Percentiles rank a stretch among this genome's conserved stretches.
phyloP scores from a whole-genome alignment of 92 coral and sea anemone species.

The Zoanthus sansibaricus region DNA sequence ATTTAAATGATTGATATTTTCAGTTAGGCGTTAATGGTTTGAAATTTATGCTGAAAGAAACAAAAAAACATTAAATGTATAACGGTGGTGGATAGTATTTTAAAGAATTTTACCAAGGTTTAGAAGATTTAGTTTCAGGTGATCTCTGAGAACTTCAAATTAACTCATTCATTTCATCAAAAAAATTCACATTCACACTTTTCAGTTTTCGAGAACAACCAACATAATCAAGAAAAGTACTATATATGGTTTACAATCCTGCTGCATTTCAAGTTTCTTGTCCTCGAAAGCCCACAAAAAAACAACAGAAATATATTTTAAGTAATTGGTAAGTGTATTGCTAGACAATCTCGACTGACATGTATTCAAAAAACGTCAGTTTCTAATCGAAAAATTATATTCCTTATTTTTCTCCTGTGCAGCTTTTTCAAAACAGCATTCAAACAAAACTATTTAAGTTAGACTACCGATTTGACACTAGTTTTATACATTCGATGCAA shows the following conservation, averaged over 20 bases:
- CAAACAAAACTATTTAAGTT: neutral
- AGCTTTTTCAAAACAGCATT: neutral
- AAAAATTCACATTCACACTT: neutral
- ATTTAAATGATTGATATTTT: too few relatives aligned
- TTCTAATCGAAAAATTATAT: neutral
- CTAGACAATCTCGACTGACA: neutral
- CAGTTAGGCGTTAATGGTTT: too few relatives aligned
- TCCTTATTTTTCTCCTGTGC: neutral
- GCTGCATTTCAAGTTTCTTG: too few relatives aligned
- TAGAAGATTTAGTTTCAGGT: too few relatives aligned
- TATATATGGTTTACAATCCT: neutral
- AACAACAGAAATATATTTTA: too few relatives aligned
- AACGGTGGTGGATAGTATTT: too few relatives aligned
- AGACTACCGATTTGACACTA: neutral
- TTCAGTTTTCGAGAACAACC: neutral
- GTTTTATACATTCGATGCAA: neutral
- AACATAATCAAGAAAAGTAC: neutral
- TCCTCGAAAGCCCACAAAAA: too few relatives aligned
- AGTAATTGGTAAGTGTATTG: too few relatives aligned
- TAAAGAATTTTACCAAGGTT: too few relatives aligned
- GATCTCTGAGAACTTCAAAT: neutral
- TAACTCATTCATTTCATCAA: neutral
- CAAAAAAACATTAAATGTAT: too few relatives aligned
- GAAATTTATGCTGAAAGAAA: too few relatives aligned
- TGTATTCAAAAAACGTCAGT: neutral